A percentile compares a stretch with the other conserved stretches of the same genome.
These are phyloP conservation scores for Oreotrochilus melanogaster DNA, from an alignment of 2,113 vertebrate genomes.

Conservation along the genomic window DNA sequence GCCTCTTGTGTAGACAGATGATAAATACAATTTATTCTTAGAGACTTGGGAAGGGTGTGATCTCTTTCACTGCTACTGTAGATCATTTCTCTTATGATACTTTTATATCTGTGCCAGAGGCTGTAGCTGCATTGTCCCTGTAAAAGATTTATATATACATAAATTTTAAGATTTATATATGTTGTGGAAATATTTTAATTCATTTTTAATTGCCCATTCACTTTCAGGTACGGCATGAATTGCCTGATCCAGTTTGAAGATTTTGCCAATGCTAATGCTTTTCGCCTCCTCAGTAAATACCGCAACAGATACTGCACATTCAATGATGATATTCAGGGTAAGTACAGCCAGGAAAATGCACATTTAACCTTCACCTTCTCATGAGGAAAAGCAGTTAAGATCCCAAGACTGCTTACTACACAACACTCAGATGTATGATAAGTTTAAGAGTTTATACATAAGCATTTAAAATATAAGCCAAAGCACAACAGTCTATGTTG, in stretches of 20 bases:
- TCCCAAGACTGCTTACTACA: neutral
- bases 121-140: neutral
- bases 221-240: conserved; percentile 91
- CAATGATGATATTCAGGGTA: conserved; percentile 98
- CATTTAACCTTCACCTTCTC: neutral
- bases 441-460: neutral
- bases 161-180: neutral
- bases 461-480: neutral
- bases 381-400: neutral
- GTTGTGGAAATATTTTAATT: neutral
- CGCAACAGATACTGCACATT: conserved; percentile 93
- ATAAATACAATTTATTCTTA: neutral
- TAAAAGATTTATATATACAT: neutral
- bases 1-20: neutral
- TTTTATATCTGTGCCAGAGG: neutral
- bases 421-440: neutral
- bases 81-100: neutral
- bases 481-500: neutral
- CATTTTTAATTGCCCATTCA: neutral
- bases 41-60: neutral
- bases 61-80: neutral
- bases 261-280: conserved; percentile 95
- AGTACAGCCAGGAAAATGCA: neutral
- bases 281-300: conserved; percentile 95
- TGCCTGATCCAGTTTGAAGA: conserved; percentile 98